Conservation (phyloP, 2,113 vertebrate genomes). For the Crotophaga sulcirostris region DNA sequence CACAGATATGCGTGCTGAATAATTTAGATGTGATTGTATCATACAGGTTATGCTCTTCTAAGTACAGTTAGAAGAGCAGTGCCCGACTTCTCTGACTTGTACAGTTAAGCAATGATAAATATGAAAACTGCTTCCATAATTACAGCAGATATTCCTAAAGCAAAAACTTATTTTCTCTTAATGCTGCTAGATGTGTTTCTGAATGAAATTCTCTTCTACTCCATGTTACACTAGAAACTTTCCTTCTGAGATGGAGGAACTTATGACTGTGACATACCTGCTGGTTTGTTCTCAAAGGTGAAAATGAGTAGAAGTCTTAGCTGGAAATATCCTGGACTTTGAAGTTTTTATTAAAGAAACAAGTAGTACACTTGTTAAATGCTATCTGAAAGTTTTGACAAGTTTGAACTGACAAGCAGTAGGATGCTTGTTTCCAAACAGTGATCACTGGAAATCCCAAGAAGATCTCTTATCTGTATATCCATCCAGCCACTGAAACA, state of each 20-base stretch:
- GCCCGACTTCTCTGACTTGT: not conserved
- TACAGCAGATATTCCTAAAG: not conserved
- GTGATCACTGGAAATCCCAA: not conserved
- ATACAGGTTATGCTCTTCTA: not conserved
- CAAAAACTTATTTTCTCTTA: not conserved
- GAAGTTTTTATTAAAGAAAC: not conserved
- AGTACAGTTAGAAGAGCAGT: not conserved
- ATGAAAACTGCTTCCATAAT: not conserved
- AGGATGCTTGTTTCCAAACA: not conserved
- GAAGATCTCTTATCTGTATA: not conserved
- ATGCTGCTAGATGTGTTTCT: not conserved
- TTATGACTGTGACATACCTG: not conserved
- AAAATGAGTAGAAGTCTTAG: not conserved
- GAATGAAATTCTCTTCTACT: not conserved
- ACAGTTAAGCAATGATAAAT: not conserved
- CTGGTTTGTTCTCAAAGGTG: not conserved
- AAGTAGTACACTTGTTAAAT: not conserved
- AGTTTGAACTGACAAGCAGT: not conserved
- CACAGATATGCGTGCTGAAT: not conserved
- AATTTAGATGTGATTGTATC: not conserved
- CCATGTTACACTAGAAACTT: not conserved
- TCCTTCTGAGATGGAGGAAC: not conserved
- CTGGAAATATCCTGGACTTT: not conserved
- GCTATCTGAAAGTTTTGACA: not conserved
- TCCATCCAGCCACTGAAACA: constrained; percentile 4